Base-by-base conservation (phyloP, 2,797 vertebrate species). In the Thunnus albacares region DNA sequence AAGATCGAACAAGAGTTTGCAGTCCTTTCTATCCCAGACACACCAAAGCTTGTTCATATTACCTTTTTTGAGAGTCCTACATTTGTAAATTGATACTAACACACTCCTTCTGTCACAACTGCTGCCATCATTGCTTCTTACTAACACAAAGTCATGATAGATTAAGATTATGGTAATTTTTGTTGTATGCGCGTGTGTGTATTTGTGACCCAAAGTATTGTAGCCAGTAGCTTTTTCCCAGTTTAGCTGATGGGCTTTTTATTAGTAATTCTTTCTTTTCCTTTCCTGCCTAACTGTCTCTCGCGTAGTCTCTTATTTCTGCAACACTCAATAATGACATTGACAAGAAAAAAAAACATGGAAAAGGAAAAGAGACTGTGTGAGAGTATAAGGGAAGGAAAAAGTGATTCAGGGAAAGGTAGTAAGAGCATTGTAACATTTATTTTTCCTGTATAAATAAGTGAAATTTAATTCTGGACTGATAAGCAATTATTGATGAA, bases 61-160 rank as follows among this genome's bases (percentile, higher is more conserved):
- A 81, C 62, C 74, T 92, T 93, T 93, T 91, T 82, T 76, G 78
- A 90, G 83, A 85, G 64, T 88, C 89, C 80, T 77, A 81, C 90
- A 92, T 95, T 94, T 94, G 92, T 95, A 94, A 90, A 93, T 90
- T 84, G 65, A 92, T 90, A 88, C 79, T 89, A 90, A 92, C 79
- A 72, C 74, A 33, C 74, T 75, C 85, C 72, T 80, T 76, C 82
- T 76, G 51, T 76, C 90, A 86, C 79, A 59, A 68, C 82, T 60
- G 62, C 82, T 82, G 43, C 65, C 58, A 30, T 74, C 80, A 68
- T 88, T 59, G 87, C 87, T 89, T 80, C 68, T 83, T 92, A 92
- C 87, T 93, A 93, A 92, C 89, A 86, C 73, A 52, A 75, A 43
- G 22, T 87, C 84, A 88, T 73, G 74, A 84, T 83, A 87, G 83